phyloP scores from a whole-genome alignment of 2,888 invertebrate genomes.

The Drosophila kokeensis region DNA sequence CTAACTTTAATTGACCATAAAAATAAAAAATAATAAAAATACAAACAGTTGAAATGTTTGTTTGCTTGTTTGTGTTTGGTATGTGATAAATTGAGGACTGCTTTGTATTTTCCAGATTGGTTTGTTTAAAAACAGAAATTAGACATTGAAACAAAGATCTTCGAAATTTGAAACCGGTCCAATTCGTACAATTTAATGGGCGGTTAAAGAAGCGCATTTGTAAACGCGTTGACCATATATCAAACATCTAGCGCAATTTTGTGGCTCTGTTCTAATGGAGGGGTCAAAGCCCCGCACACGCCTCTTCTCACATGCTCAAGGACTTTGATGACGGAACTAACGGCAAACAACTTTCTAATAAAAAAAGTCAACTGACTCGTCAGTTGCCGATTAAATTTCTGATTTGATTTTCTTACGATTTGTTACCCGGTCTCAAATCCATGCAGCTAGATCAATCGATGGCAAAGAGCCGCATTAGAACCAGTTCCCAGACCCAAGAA shows the following conservation, averaged over 20 bases:
- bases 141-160: conserved; percentile 29
- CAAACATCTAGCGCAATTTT: conserved; percentile 44
- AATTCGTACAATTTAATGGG: conserved; percentile 36
- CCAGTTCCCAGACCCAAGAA: conserved; percentile 62
- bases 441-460: conserved; percentile 21
- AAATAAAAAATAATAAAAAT: conserved; percentile 7
- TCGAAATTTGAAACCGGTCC: conserved; percentile 52
- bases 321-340: conserved; percentile 75
- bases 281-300: conserved; percentile 65
- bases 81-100: conserved; percentile 66
- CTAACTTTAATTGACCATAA: conserved; percentile 52
- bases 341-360: conserved; percentile 79
- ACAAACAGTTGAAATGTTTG: conserved; percentile 20
- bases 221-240: conserved; percentile 52
- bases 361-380: conserved; percentile 55
- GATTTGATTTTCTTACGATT: conserved; percentile 69
- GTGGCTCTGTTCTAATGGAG: conserved; percentile 30
- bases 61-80: conserved; percentile 23
- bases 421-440: conserved; percentile 23
- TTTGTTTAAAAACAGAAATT: conserved; percentile 33
- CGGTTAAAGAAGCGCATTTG: conserved; percentile 44
- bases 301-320: conserved; percentile 56
- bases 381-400: conserved; percentile 46
- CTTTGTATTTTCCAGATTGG: conserved; percentile 62
- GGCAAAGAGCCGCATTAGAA: conserved; percentile 35